phyloP scores from a whole-genome alignment of 92 coral and sea anemone genomes.

The Paramuricea clavata region DNA sequence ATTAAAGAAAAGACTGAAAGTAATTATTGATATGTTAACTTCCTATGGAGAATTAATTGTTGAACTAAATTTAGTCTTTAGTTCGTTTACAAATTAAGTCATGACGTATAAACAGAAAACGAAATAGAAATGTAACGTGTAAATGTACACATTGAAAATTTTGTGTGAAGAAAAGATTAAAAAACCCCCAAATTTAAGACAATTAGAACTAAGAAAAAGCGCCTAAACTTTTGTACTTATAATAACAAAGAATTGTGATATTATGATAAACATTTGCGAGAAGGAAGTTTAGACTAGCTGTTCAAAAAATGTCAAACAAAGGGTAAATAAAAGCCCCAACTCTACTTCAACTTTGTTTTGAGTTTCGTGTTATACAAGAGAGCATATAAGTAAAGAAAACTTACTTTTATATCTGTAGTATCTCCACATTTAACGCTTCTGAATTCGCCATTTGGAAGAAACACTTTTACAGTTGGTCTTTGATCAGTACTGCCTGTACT shows the following conservation, averaged over 20 bases:
- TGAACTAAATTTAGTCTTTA: constrained; percentile 3
- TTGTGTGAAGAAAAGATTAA: neutral
- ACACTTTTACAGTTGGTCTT: constrained; percentile 93
- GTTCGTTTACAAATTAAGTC: constrained; percentile 38
- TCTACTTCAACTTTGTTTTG: neutral
- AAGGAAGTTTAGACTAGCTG: constrained; percentile 35
- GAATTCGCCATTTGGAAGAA: constrained; percentile 94
- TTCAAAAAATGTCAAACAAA: constrained; percentile 18
- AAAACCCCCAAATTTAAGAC: neutral
- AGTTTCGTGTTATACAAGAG: neutral
- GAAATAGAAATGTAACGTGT: neutral
- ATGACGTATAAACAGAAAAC: constrained; percentile 34
- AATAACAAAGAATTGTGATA: constrained; percentile 8
- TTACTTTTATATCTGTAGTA: constrained; percentile 94
- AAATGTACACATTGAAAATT: neutral
- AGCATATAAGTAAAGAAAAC: neutral
- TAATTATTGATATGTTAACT: neutral
- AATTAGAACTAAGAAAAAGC: neutral
- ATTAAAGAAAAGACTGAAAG: neutral
- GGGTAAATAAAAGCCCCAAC: neutral
- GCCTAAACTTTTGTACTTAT: neutral
- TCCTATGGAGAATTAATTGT: neutral
- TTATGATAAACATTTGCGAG: neutral
- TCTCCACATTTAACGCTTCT: constrained; percentile 97
- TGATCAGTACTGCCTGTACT: constrained; percentile 83